Base-by-base conservation (phyloP, 2,113 vertebrate genomes). In the Carollia perspicillata region DNA sequence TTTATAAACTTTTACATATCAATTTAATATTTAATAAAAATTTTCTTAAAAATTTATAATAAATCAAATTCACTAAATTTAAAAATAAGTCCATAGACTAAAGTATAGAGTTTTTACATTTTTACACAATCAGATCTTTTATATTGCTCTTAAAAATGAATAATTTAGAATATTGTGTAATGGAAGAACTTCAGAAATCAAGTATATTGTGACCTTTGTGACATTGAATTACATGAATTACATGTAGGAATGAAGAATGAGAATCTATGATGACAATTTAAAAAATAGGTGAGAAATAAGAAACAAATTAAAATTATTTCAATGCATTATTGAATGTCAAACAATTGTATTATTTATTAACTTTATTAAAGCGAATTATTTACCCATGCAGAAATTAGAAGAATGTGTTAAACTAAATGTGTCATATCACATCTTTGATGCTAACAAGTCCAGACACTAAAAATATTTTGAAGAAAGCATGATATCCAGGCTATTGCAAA, bases 321-420 rank as follows among this genome's bases (percentile, higher is more conserved):
- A 89, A 18, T 90, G 51, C 12, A 42, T 95, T 77, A 84, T 23
- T 95, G 35, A 88, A 68, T 95, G 47, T 49, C 58, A 83, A 79
- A 80, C 22, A 66, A 44, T 7, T 79, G 5, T 33, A 87, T 71
- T 77, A 79, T 97, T 93, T 84, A 90, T 84, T 92, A 90, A 81
- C 3, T 68, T 88, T 9, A 89, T 68, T 93, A 88, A 92, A 90
- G 8, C 79, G 16, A 92, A 90, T 47, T 95, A 13, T 80, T 95
- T 96, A 47, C 28, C 7, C 22, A 91, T 5, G 14, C 2, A 91
- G 33, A 92, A 81, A 83, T 92, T 71, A 72, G 68, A 94, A 87
- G 42, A 72, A 85, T 85, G 1, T 74, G 8, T 42, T 96, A 74
- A 90, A 55, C 14, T 63, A 87, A 77, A 79, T 28, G 74, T 88